Percentiles rank a stretch among this genome's conserved stretches.
phyloP scores from a whole-genome alignment of 37 sponge, comb jelly and placozoan species.

The Eunapius fragilis region DNA sequence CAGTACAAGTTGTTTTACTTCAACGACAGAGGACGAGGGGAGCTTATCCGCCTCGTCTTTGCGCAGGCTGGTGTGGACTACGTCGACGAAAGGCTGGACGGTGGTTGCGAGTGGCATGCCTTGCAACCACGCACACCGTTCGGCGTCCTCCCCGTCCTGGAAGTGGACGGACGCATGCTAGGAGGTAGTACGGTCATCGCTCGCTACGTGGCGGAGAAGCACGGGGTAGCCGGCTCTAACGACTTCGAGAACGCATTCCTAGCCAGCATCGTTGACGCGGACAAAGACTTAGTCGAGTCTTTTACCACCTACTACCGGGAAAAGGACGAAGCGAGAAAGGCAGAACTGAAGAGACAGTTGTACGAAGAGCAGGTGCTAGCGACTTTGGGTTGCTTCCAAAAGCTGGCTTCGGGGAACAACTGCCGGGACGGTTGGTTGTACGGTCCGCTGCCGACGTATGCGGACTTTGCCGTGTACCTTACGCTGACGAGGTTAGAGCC shows the following conservation, averaged over 20 bases:
- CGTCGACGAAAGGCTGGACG: slow-evolving; percentile 28
- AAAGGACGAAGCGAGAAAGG: slow-evolving; percentile 56
- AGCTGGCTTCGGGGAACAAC: slow-evolving; percentile 4
- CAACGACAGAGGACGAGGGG: slow-evolving; percentile 42
- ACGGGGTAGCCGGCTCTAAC: slow-evolving; percentile 64
- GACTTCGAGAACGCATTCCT: slow-evolving; percentile 61
- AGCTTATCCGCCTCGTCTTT: slow-evolving; percentile 40
- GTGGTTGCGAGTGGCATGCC: slow-evolving; percentile 11
- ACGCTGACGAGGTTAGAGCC: not conserved
- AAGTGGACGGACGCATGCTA: slow-evolving; percentile 57
- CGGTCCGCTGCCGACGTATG: slow-evolving; percentile 40
- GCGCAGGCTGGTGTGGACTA: slow-evolving; percentile 44
- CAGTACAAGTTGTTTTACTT: slow-evolving; percentile 65
- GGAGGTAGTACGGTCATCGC: slow-evolving; percentile 36
- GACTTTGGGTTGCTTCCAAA: slow-evolving; percentile 16
- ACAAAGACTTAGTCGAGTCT: slow-evolving; percentile 17
- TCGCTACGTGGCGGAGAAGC: slow-evolving; percentile 51
- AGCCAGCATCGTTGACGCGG: slow-evolving; percentile 43
- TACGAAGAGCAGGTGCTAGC: slow-evolving; percentile 12
- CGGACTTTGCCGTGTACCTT: slow-evolving; percentile 13
- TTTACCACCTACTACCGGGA: slow-evolving; percentile 10
- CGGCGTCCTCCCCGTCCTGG: slow-evolving; percentile 51
- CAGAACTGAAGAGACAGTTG: slow-evolving; percentile 17
- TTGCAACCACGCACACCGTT: slow-evolving; percentile 38
- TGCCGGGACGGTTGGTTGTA: slow-evolving; percentile 29